Evolutionary conservation across 2,888 invertebrate species (phyloP).

Genomic region (Trichopria drosophilae): DNA sequence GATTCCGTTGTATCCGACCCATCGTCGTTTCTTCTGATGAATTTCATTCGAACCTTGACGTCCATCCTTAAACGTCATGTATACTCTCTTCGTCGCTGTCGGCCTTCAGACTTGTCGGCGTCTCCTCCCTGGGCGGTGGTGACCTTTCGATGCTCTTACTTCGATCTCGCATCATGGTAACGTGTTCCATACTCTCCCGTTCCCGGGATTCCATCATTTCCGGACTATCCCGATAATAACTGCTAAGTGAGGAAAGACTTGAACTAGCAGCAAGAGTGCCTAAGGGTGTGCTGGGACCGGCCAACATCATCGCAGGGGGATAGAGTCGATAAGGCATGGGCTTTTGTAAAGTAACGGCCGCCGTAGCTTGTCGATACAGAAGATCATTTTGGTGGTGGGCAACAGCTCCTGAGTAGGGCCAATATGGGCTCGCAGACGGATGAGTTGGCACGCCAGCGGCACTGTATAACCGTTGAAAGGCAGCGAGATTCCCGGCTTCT

Average conservation of each 20-base stretch:
- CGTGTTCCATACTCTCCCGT: conserved; percentile 41
- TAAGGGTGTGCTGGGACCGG: conserved; percentile 71
- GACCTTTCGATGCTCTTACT: conserved; percentile 49
- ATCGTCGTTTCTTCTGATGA: too few relatives aligned
- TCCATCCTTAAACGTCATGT: conserved; percentile 54
- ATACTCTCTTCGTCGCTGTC: conserved; percentile 57
- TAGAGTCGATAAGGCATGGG: conserved; percentile 73
- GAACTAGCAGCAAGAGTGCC: conserved; percentile 72
- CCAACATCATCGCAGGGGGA: conserved; percentile 66
- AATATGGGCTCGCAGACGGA: conserved; percentile 52
- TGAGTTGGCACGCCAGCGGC: conserved; percentile 57
- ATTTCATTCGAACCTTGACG: too few relatives aligned
- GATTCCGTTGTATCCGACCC: too few relatives aligned
- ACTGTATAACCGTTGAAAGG: conserved; percentile 93
- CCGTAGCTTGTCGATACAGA: conserved; percentile 81
- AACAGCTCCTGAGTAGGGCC: conserved; percentile 63
- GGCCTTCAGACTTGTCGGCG: conserved; percentile 49
- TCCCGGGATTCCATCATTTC: conserved; percentile 46
- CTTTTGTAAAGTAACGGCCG: conserved; percentile 77
- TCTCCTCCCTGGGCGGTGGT: conserved; percentile 49
- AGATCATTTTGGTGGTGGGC: conserved; percentile 68
- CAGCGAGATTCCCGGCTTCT: conserved; percentile 97
- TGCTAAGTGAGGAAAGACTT: conserved; percentile 51
- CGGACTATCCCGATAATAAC: conserved; percentile 51
- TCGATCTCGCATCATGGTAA: conserved; percentile 43